A percentile compares a stretch with the other conserved stretches of the same genome.
phyloP scores from a whole-genome alignment of 2,888 invertebrate species.

The Pheosia tremula region DNA sequence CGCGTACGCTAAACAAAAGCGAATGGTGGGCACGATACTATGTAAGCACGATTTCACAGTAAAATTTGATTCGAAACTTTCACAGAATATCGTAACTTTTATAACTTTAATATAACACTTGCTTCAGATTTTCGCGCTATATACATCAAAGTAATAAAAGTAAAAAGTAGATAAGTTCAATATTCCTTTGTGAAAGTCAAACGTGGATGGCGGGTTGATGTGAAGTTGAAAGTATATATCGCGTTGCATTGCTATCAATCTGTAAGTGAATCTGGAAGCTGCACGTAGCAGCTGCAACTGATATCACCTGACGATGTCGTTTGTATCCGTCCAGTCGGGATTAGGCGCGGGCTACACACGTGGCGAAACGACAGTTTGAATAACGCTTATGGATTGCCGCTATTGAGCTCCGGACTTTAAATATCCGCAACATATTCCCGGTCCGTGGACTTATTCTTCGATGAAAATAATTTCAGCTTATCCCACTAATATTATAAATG shows the following conservation, averaged over 20 bases:
- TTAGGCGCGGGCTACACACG: constrained; percentile 55
- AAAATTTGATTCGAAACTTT: constrained; percentile 18
- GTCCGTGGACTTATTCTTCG: neutral
- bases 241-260: constrained; percentile 71
- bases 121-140: constrained; percentile 14
- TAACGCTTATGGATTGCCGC: constrained; percentile 55
- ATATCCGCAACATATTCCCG: constrained; percentile 19
- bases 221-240: constrained; percentile 59
- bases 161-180: constrained; percentile 35
- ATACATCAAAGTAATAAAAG: constrained; percentile 30
- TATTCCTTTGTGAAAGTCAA: constrained; percentile 43
- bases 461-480: neutral
- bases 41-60: constrained; percentile 15
- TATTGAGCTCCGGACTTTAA: constrained; percentile 33
- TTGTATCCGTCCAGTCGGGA: constrained; percentile 67
- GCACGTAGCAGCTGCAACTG: constrained; percentile 68
- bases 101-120: constrained; percentile 13
- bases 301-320: constrained; percentile 75
- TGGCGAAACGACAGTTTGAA: constrained; percentile 56
- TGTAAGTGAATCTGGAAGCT: constrained; percentile 66
- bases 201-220: constrained; percentile 51
- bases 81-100: constrained; percentile 15
- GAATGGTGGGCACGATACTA: constrained; percentile 19
- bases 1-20: constrained; percentile 29
- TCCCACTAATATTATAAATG: no score